Evolutionary conservation across 2,797 vertebrate genomes (phyloP).

Genomic region (Enoplosus armatus): DNA sequence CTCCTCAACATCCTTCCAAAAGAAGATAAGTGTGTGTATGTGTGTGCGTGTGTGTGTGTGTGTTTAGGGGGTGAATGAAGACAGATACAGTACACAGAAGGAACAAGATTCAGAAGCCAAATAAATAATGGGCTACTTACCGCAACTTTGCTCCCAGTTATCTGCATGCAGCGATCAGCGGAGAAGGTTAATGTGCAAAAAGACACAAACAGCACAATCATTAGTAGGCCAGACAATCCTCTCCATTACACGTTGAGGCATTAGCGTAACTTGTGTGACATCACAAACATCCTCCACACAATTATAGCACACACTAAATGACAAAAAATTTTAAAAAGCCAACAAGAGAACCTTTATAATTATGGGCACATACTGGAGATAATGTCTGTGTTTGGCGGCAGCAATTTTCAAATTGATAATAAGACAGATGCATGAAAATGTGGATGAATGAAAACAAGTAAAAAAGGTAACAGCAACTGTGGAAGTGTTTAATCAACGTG

Average conservation of each 20-base stretch:
- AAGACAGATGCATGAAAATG: neutral
- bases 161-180: conserved; percentile 98
- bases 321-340: conserved; percentile 27
- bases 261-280: conserved; percentile 81
- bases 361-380: conserved; percentile 65
- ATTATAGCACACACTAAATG: conserved; percentile 53
- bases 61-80: conserved; percentile 32
- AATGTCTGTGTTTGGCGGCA: conserved; percentile 73
- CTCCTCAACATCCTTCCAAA: conserved; percentile 52
- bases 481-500: conserved; percentile 37
- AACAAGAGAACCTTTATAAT: conserved; percentile 51
- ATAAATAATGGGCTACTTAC: conserved; percentile 93
- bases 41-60: conserved; percentile 21
- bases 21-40: conserved; percentile 24
- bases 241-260: conserved; percentile 82
- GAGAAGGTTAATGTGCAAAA: conserved; percentile 94
- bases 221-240: conserved; percentile 90
- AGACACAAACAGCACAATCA: conserved; percentile 94
- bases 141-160: conserved; percentile 98
- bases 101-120: conserved; percentile 75
- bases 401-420: conserved; percentile 7
- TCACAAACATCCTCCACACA: conserved; percentile 71
- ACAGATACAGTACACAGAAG: conserved; percentile 68
- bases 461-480: conserved; percentile 41
- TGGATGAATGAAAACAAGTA: neutral